Evolutionary conservation across 2,888 invertebrate genomes (phyloP), one percentile per base, ranked within the genome.

Genomic region (Andrena bucephala): DNA sequence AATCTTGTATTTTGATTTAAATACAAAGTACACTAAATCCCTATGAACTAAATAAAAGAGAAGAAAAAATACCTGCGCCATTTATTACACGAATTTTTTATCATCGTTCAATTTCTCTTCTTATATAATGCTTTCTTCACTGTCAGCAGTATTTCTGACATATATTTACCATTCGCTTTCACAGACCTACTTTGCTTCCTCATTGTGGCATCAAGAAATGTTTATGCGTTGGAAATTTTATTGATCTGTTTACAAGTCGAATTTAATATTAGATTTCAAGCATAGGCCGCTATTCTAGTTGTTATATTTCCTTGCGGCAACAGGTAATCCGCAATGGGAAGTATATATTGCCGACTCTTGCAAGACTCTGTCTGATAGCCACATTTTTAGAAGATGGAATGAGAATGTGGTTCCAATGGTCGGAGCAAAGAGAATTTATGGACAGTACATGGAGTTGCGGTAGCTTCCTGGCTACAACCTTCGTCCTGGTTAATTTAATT

Each of bases 331-430:
- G 99, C 89, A 97, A 98, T 95, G 97, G 98, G 89, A 99, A 99
- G 94, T 95, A 97, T 94, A 95, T 99, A 86, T 95, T 99, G 89
- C 99, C 99, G 33, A 99, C 99, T 88, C 96, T 99, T 90, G 99
- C 99, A 16, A 96, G 99, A 85, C 95, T 99, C 83, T 99, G 99
- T 94, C 96, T 99, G 81, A 99, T 99, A 93, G 98, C 99, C 90
- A 99, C 99, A 90, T 99, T 99, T 95, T 95, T 99, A 84, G 99
- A 99, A 95, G 99, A 99, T 95, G 99, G 99, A 1, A 96, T 99
- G 81, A 96, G 99, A 83, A 99, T 99, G 99, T 99, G 99, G 97
- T 97, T 98, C 92, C 99, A 99, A 94, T 99, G 99, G 99, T 96
- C 96, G 73, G 99, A 99, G 93, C 99, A 99, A 94, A 95, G 98